These are phyloP conservation scores for Tauraco erythrolophus DNA, from an alignment of 2,113 vertebrate species.

Conservation along the genomic window DNA sequence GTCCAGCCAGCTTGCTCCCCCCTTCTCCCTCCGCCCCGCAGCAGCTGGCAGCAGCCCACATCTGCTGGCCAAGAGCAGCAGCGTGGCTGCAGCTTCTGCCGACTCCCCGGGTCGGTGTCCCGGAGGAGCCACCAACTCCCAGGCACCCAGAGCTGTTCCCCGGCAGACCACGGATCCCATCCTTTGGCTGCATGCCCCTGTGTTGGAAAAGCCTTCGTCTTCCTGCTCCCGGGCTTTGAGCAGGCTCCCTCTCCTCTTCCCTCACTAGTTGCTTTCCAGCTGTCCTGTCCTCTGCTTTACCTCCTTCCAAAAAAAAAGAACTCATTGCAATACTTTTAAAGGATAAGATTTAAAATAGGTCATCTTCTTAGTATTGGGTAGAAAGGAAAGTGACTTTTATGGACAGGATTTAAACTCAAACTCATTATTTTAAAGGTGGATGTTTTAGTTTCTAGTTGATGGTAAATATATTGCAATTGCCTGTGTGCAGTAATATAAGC, in stretches of 20 bases:
- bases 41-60: constrained; percentile 11
- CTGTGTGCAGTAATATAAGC: background rate
- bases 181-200: background rate
- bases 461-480: background rate
- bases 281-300: background rate
- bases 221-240: background rate
- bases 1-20: background rate
- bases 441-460: background rate
- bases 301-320: background rate
- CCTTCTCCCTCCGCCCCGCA: background rate
- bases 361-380: background rate
- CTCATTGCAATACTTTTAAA: background rate
- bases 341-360: constrained; percentile 13
- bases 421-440: background rate
- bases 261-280: background rate
- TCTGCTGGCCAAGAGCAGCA: background rate
- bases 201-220: background rate
- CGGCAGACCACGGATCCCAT: background rate
- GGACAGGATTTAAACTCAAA: background rate
- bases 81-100: background rate
- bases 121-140: background rate
- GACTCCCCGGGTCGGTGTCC: background rate
- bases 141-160: background rate
- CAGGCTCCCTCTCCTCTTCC: background rate
- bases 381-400: background rate